Evolutionary conservation across 2,888 invertebrate species (phyloP), one percentile per base, ranked within the genome.

Genomic region (Erynnis tages): DNA sequence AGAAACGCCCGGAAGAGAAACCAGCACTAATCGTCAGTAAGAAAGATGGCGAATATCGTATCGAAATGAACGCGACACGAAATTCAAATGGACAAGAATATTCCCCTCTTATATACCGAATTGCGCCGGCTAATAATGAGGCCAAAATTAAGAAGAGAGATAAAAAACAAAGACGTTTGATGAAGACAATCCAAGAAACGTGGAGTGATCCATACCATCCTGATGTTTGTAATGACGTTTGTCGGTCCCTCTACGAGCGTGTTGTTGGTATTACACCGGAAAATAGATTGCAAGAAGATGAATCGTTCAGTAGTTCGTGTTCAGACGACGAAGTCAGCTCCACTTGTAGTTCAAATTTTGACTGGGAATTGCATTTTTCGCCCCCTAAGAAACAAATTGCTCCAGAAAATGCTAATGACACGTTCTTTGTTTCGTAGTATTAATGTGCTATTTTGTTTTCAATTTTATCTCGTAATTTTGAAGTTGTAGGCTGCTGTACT

Each of bases 341-440:
- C 1, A 71, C 73, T n/a, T 72, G 69, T 35, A 76, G 75, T 49
- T 85, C 82, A 27, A 82, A 80, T 49, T 59, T 82, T 1, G 80
- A 88, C 54, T 88, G 86, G 86, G 86, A 86, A 58, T 70, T 88
- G 44, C 80, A 82, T 47, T 88, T 83, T 54, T 76, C 84, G 1
- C 85, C 84, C 7, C 85, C 86, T 0, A 43, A 29, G n/a, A 43
- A 43, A 13, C 8, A 16, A n/a, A 10, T 25, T 13, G 11, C n/a
- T 1, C 13, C 2, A 17, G 34, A 49, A 1, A 13, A 27, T 1
- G 4, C 27, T 27, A n/a, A n/a, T n/a, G n/a, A n/a, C n/a, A n/a
- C n/a, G n/a, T n/a, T n/a, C n/a, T n/a, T n/a, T n/a, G n/a, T n/a
- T n/a, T n/a, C n/a, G n/a, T n/a, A n/a, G n/a, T 46, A 46, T n/a